These are phyloP conservation scores for Neogale vison DNA, from an alignment of 2,113 vertebrate species.

Conservation along the genomic window DNA sequence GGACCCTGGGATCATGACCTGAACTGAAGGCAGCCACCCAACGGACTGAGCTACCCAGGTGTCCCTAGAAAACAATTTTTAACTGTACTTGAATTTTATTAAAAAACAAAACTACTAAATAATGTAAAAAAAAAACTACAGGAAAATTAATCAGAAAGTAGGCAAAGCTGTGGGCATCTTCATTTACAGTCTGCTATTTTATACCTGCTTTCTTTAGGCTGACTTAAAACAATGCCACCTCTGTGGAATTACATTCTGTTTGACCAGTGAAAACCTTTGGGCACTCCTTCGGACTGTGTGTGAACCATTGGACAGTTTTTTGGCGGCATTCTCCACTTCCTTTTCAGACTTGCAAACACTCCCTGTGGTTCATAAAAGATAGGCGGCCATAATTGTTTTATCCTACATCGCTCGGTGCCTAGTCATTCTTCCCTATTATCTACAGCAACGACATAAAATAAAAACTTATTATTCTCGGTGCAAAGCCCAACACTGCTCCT, in stretches of 20 bases:
- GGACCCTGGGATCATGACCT: too few relatives aligned
- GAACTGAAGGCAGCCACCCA: too few relatives aligned
- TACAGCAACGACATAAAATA: neutral
- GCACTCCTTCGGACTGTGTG: neutral
- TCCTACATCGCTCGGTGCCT: neutral
- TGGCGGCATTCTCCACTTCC: neutral
- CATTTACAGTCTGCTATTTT: neutral
- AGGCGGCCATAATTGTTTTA: neutral
- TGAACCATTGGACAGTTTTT: neutral
- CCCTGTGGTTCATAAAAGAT: neutral
- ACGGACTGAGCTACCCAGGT: too few relatives aligned
- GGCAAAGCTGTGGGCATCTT: neutral
- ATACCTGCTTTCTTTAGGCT: neutral
- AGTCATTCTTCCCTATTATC: neutral
- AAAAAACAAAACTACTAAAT: neutral
- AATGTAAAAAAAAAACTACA: neutral
- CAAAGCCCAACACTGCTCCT: neutral
- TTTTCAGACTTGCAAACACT: neutral
- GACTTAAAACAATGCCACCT: neutral
- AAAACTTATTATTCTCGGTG: neutral
- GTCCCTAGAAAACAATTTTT: neutral
- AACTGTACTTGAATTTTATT: neutral
- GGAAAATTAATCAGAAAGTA: neutral
- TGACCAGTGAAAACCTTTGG: neutral
- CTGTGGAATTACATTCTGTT: neutral